phyloP scores from a whole-genome alignment of 2,113 vertebrate species.

The Columba livia region DNA sequence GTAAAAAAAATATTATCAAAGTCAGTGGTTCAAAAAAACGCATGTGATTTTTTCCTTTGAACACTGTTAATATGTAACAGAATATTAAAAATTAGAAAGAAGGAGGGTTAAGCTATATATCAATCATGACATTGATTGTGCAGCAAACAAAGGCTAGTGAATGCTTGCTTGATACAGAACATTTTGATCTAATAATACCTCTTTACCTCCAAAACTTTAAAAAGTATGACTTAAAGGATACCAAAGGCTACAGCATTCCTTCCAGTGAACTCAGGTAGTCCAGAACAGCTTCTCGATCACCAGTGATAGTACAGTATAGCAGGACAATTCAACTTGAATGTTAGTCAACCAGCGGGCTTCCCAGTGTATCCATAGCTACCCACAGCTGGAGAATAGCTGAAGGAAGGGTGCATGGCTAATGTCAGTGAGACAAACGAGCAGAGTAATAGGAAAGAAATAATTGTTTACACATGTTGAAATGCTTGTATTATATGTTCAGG shows the following conservation, averaged over 20 bases:
- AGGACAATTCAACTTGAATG: background rate
- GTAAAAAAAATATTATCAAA: conserved; percentile 59
- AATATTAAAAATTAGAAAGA: conserved; percentile 37
- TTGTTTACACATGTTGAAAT: background rate
- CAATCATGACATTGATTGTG: conserved; percentile 49
- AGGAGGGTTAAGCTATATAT: conserved; percentile 30
- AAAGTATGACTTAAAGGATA: background rate
- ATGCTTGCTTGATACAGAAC: background rate
- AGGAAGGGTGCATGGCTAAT: background rate
- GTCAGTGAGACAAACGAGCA: background rate
- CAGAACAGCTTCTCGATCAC: background rate
- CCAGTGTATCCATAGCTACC: background rate
- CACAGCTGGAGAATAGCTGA: background rate
- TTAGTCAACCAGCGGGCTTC: background rate
- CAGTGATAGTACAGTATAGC: background rate
- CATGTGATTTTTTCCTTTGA: conserved; percentile 49
- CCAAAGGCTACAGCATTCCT: background rate
- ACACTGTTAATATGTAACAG: conserved; percentile 43
- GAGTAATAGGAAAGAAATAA: background rate
- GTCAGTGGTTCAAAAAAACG: conserved; percentile 50
- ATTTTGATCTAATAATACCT: conserved; percentile 37
- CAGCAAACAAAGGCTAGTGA: conserved; percentile 20
- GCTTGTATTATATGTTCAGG: background rate
- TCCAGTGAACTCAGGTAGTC: background rate
- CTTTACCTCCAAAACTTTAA: background rate